Evolutionary conservation across 2,797 vertebrate species (phyloP).

Genomic region (Melanotaenia pygmaea): DNA sequence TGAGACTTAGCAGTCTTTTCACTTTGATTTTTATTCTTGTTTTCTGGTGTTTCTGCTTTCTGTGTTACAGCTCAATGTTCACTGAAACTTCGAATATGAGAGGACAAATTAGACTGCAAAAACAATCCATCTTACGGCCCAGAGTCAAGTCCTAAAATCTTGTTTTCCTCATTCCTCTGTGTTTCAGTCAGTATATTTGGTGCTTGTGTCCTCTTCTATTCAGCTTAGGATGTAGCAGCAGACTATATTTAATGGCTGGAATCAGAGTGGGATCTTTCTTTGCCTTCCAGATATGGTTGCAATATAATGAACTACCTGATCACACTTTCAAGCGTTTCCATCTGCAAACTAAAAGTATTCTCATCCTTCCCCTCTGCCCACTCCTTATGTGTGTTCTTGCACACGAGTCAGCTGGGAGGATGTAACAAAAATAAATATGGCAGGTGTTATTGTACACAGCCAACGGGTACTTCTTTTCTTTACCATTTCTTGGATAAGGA

Average conservation of each 20-base stretch:
- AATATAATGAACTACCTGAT: not conserved
- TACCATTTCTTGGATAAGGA: not conserved
- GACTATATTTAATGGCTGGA: not conserved
- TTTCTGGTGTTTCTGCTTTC: not conserved
- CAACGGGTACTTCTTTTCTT: not conserved
- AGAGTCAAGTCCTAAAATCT: not conserved
- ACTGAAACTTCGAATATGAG: not conserved
- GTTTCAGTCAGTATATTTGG: not conserved
- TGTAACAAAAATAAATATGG: constrained; percentile 35
- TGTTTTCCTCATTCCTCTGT: not conserved
- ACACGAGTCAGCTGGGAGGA: constrained; percentile 23
- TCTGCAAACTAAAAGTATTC: constrained; percentile 8
- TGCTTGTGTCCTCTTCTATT: not conserved
- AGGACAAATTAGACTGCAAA: not conserved
- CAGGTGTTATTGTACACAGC: constrained; percentile 40
- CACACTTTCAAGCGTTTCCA: not conserved
- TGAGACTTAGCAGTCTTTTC: constrained; percentile 20
- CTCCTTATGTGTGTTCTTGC: not conserved
- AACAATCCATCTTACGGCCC: not conserved
- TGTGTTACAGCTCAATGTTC: constrained; percentile 14
- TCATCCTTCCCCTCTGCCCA: constrained; percentile 1
- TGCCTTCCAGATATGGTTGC: not conserved
- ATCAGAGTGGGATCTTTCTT: not conserved
- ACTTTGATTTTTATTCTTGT: constrained; percentile 30
- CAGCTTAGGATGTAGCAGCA: not conserved